A percentile compares a stretch with the other conserved stretches of the same genome.
Conservation (phyloP, 2,113 vertebrate genomes). For the Rhizomys pruinosus region DNA sequence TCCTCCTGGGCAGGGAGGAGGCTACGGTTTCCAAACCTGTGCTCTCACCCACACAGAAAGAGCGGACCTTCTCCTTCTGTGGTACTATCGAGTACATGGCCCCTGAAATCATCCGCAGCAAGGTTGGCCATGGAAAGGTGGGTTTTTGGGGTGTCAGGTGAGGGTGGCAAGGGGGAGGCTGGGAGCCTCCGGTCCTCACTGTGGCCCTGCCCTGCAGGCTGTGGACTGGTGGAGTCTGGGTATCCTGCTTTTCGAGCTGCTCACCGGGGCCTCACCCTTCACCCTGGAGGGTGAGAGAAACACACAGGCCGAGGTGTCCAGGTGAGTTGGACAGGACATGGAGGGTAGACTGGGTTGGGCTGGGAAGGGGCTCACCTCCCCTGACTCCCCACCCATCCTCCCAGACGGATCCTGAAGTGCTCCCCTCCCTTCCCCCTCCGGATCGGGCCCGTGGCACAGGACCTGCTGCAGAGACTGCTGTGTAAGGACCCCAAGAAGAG, state of each 20-base stretch:
- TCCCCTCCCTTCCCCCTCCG: slow-evolving; percentile 93
- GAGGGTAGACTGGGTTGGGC: slow-evolving; percentile 59
- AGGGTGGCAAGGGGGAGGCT: fast-evolving
- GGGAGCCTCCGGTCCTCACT: neutral
- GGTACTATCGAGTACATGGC: slow-evolving; percentile 97
- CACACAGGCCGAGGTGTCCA: slow-evolving; percentile 94
- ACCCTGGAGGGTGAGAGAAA: slow-evolving; percentile 95
- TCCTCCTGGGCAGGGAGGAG: neutral
- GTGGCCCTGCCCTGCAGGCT: slow-evolving; percentile 81
- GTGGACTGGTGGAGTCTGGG: slow-evolving; percentile 97
- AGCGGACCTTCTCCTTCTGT: slow-evolving; percentile 95
- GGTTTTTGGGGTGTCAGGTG: neutral
- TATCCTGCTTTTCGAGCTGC: slow-evolving; percentile 94
- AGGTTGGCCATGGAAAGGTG: slow-evolving; percentile 94
- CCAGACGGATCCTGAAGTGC: slow-evolving; percentile 93
- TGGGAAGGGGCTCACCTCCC: slow-evolving; percentile 62
- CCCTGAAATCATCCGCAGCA: slow-evolving; percentile 94
- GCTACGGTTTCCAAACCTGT: neutral
- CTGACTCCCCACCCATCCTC: slow-evolving; percentile 76
- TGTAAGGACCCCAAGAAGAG: slow-evolving; percentile 94
- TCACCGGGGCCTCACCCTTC: slow-evolving; percentile 94
- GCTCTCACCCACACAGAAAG: slow-evolving; percentile 86
- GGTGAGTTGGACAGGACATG: slow-evolving; percentile 84
- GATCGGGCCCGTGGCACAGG: slow-evolving; percentile 90
- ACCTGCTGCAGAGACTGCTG: slow-evolving; percentile 91